Evolutionary conservation across 2,888 invertebrate species (phyloP).

Genomic region (Hypomecis punctinalis): DNA sequence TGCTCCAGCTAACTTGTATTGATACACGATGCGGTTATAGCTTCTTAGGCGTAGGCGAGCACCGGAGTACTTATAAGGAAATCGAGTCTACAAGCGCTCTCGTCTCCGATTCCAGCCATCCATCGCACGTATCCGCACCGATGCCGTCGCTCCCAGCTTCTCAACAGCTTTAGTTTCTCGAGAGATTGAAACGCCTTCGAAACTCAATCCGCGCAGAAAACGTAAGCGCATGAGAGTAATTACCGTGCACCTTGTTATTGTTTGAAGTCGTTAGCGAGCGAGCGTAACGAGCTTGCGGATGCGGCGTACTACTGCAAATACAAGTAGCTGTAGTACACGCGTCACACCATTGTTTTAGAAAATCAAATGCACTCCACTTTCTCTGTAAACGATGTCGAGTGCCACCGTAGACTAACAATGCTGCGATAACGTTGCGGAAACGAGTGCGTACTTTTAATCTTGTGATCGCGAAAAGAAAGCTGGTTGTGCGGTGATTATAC

Average conservation of each 20-base stretch:
- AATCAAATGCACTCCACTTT: constrained; percentile 52
- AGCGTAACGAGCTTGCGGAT: constrained; percentile 15
- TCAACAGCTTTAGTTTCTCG: constrained; percentile 5
- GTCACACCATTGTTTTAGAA: constrained; percentile 53
- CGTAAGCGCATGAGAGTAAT: constrained; percentile 11
- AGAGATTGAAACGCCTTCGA: constrained; percentile 1
- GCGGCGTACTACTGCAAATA: constrained; percentile 5
- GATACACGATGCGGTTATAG: not conserved
- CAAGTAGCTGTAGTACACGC: constrained; percentile 12
- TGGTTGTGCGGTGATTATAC: not conserved
- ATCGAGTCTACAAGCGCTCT: not conserved
- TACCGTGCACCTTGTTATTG: constrained; percentile 15
- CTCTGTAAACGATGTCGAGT: constrained; percentile 47
- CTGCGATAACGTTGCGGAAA: constrained; percentile 23
- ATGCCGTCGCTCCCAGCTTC: not conserved
- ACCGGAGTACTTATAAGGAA: not conserved
- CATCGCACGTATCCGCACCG: too few relatives aligned
- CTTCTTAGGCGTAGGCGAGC: not conserved
- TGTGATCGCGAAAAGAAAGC: constrained; percentile 27
- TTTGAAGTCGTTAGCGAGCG: constrained; percentile 21
- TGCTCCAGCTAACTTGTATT: not conserved
- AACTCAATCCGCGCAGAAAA: constrained; percentile 8
- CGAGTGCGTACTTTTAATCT: constrained; percentile 16
- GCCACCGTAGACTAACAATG: constrained; percentile 27
- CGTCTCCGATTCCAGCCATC: not conserved